Conservation (phyloP, 2,113 vertebrate species). For the Hippocampus zosterae region DNA sequence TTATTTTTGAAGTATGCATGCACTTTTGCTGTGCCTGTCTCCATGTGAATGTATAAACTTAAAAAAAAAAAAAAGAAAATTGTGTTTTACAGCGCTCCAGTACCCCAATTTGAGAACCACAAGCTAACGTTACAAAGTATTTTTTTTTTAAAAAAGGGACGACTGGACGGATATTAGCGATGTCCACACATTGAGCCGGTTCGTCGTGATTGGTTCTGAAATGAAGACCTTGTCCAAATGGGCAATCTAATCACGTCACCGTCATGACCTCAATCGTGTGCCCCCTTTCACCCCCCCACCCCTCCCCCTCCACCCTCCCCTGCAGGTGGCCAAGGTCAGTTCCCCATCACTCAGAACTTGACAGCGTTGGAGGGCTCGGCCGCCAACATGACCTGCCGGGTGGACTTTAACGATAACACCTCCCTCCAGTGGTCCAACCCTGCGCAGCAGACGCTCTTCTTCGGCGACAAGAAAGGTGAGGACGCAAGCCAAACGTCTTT, state of each 20-base stretch:
- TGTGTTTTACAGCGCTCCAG: too few species aligned
- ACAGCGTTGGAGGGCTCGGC: conserved; percentile 92
- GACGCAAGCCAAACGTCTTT: background rate
- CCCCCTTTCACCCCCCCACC: conserved; percentile 57
- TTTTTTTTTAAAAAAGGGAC: background rate
- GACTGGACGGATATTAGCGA: background rate
- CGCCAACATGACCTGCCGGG: conserved; percentile 96
- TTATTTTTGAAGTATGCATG: too few species aligned
- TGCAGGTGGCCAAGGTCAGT: conserved; percentile 90
- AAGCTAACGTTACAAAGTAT: background rate
- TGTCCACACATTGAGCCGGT: background rate
- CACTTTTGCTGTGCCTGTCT: too few species aligned
- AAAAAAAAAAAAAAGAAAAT: too few species aligned
- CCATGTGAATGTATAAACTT: too few species aligned
- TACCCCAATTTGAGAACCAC: too few species aligned
- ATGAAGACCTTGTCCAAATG: conserved; percentile 6
- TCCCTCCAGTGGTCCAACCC: conserved; percentile 99
- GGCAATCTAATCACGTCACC: conserved; percentile 14
- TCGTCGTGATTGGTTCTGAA: conserved; percentile 9
- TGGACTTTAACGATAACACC: conserved; percentile 99
- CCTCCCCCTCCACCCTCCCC: conserved; percentile 57
- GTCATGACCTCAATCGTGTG: conserved; percentile 70
- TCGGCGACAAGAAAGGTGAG: conserved; percentile 98
- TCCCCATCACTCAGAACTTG: conserved; percentile 94
- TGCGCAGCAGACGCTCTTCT: conserved; percentile 98